Conservation (phyloP, 2,113 vertebrate species). For the Aegotheles bennettii region DNA sequence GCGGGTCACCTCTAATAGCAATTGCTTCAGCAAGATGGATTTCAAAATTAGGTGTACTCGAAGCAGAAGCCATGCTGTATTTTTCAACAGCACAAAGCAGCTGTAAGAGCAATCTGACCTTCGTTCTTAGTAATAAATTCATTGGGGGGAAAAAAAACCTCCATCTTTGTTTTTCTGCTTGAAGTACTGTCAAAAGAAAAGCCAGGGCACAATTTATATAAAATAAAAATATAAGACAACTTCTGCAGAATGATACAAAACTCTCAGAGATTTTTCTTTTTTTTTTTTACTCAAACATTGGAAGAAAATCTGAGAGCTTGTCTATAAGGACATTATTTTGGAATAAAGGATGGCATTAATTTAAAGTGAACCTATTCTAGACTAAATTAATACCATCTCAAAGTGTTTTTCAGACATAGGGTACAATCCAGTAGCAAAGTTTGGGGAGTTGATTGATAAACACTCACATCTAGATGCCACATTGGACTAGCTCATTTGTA, state of each 20-base stretch:
- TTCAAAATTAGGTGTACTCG: slow-evolving; percentile 10
- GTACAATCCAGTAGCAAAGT: background rate
- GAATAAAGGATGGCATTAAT: background rate
- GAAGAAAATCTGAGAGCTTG: background rate
- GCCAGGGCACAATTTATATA: background rate
- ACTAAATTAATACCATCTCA: background rate
- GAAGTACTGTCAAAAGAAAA: slow-evolving; percentile 32
- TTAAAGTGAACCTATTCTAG: background rate
- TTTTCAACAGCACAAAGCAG: slow-evolving; percentile 20
- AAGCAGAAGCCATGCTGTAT: background rate
- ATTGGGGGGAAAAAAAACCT: background rate
- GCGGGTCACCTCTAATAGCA: slow-evolving; percentile 4
- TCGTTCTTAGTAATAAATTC: slow-evolving; percentile 23
- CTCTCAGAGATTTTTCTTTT: background rate
- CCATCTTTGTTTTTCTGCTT: slow-evolving; percentile 27
- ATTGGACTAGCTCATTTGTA: background rate
- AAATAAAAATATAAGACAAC: background rate
- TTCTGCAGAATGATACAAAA: background rate
- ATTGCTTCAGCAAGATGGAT: slow-evolving; percentile 24
- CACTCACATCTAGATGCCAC: background rate
- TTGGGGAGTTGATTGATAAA: background rate
- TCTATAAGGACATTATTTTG: background rate
- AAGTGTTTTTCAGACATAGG: background rate
- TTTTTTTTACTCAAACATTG: background rate
- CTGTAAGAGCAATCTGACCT: slow-evolving; percentile 9